These are phyloP conservation scores for Cairina moschata DNA, from an alignment of 2,113 vertebrate species.

Conservation along the genomic window DNA sequence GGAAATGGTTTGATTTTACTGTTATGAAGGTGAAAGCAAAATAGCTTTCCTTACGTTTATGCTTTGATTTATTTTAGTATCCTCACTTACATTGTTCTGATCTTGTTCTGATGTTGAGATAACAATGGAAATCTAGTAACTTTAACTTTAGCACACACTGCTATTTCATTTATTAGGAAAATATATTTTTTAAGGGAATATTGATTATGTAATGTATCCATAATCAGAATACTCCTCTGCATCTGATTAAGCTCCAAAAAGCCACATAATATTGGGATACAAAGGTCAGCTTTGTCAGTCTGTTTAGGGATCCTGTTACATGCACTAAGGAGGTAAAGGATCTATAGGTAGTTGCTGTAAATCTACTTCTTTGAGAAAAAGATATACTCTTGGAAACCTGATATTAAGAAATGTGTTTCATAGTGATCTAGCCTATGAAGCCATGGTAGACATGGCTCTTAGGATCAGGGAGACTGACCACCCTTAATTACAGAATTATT, in stretches of 20 bases:
- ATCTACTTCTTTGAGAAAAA: neutral
- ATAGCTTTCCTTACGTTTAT: constrained; percentile 9
- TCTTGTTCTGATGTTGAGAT: neutral
- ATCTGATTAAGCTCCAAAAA: constrained; percentile 21
- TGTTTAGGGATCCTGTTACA: neutral
- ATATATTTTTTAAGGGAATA: neutral
- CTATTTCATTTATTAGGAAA: neutral
- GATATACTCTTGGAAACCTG: neutral
- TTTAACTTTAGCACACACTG: neutral
- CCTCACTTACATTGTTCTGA: neutral
- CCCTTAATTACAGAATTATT: neutral
- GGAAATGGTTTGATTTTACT: constrained; percentile 14
- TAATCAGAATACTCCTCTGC: neutral
- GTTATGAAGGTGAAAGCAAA: constrained; percentile 17
- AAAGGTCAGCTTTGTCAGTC: neutral
- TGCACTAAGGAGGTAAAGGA: neutral
- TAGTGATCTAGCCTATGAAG: neutral
- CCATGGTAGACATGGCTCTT: neutral
- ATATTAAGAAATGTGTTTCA: neutral
- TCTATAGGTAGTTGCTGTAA: neutral
- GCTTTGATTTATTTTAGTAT: neutral
- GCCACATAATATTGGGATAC: neutral
- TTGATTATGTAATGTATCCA: neutral
- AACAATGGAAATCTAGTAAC: neutral
- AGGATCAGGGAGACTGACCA: neutral